Percentiles rank a stretch among this genome's conserved stretches.
These are phyloP conservation scores for Isoperla grammatica DNA, from an alignment of 2,888 invertebrate species.

Conservation along the genomic window DNA sequence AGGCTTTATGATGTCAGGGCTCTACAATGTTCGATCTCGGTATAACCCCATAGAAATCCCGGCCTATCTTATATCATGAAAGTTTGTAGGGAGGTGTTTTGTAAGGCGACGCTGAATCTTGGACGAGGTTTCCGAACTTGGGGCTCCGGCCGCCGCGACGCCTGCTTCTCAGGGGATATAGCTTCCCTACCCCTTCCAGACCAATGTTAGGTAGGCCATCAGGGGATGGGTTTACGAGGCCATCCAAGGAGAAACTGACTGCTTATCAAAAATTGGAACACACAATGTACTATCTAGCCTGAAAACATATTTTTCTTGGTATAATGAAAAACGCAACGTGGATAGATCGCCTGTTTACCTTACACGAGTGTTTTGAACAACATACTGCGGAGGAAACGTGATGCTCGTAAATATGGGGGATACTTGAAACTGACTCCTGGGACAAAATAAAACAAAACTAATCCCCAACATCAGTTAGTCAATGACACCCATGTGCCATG, in stretches of 20 bases:
- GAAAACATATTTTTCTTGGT: too few species aligned
- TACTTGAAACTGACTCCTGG: too few species aligned
- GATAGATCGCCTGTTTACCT: too few species aligned
- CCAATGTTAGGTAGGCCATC: background rate
- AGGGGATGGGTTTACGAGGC: background rate
- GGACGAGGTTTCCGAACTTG: conserved; percentile 2
- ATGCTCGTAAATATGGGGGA: too few species aligned
- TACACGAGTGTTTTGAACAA: too few species aligned
- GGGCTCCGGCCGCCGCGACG: conserved; percentile 14
- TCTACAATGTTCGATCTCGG: conserved; percentile 16
- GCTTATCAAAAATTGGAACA: conserved; percentile 11
- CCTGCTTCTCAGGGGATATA: conserved; percentile 9
- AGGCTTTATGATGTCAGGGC: background rate
- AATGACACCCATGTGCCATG: too few species aligned
- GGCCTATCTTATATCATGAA: conserved; percentile 5
- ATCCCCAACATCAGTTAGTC: too few species aligned
- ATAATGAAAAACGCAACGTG: too few species aligned
- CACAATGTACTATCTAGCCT: background rate
- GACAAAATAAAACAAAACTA: too few species aligned
- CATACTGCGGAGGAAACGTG: too few species aligned
- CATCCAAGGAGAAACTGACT: conserved; percentile 2
- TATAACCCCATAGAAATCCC: conserved; percentile 13
- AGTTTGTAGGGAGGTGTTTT: conserved; percentile 15
- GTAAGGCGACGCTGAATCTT: conserved; percentile 13
- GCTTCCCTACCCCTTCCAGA: background rate